Conservation (phyloP, 2,797 vertebrate genomes). For the Dipus sagitta region DNA sequence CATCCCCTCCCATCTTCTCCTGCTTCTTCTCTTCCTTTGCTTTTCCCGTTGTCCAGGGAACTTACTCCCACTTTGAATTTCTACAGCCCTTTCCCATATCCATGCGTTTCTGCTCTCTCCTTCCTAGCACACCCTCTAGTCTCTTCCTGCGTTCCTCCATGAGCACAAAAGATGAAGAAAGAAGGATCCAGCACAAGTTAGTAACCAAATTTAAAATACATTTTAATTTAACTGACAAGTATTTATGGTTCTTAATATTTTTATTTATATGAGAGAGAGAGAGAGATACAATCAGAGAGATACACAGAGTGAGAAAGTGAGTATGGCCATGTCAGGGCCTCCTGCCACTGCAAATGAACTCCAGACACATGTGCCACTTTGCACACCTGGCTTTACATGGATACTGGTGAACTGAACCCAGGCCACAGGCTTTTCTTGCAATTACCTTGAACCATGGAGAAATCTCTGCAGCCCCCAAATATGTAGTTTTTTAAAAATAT, state of each 20-base stretch:
- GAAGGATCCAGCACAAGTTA: not conserved
- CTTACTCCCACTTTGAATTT: not conserved
- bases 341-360: too few relatives aligned
- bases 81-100: rapidly evolving
- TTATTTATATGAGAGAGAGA: too few relatives aligned
- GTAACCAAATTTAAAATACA: not conserved
- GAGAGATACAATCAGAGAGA: too few relatives aligned
- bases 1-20: not conserved
- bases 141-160: not conserved
- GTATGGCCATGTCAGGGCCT: too few relatives aligned
- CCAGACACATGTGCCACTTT: too few relatives aligned
- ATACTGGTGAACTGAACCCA: too few relatives aligned
- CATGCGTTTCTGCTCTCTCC: not conserved
- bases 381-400: too few relatives aligned
- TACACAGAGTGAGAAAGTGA: too few relatives aligned
- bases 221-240: not conserved
- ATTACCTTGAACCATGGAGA: too few relatives aligned
- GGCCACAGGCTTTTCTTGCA: too few relatives aligned
- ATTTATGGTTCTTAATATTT: not conserved
- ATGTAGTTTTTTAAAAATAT: not conserved
- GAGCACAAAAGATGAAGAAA: not conserved
- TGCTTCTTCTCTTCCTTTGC: not conserved
- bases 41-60: not conserved
- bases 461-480: too few relatives aligned
- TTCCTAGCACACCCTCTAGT: not conserved